These are phyloP conservation scores for Nysson spinosus DNA, from an alignment of 2,888 invertebrate species.

Conservation along the genomic window DNA sequence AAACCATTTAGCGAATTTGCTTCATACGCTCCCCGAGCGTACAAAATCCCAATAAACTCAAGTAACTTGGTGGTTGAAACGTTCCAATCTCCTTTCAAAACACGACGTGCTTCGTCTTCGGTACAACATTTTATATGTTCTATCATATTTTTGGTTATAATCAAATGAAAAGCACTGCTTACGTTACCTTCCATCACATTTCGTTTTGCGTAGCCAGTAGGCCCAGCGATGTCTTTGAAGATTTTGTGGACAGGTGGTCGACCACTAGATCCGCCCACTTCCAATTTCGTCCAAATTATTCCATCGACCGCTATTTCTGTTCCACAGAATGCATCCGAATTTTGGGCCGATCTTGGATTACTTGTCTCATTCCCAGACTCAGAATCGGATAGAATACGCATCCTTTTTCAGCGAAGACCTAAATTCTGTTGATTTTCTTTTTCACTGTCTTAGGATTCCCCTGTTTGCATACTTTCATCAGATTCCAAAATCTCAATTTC, in stretches of 20 bases:
- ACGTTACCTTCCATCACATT: slow-evolving; percentile 25
- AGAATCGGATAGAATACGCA: slow-evolving; percentile 22
- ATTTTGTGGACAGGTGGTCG: slow-evolving; percentile 7
- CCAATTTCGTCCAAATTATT: slow-evolving; percentile 14
- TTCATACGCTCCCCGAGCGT: slow-evolving; percentile 18
- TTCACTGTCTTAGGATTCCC: too few relatives aligned
- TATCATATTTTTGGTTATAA: slow-evolving; percentile 22
- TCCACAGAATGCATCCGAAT: too few relatives aligned
- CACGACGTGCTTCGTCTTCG: slow-evolving; percentile 25
- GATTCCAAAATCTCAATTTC: too few relatives aligned
- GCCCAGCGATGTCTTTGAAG: slow-evolving; percentile 15
- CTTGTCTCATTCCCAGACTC: slow-evolving; percentile 14
- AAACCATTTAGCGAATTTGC: slow-evolving; percentile 17
- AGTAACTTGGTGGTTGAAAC: slow-evolving; percentile 4
- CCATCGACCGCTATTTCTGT: slow-evolving; percentile 15
- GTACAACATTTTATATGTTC: slow-evolving; percentile 20
- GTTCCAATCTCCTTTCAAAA: slow-evolving; percentile 17
- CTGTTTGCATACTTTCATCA: too few relatives aligned
- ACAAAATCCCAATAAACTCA: slow-evolving; percentile 20
- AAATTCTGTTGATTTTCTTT: too few relatives aligned
- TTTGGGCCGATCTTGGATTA: too few relatives aligned
- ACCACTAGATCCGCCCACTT: slow-evolving; percentile 7
- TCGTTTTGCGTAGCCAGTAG: slow-evolving; percentile 15
- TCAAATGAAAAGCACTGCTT: slow-evolving; percentile 20
- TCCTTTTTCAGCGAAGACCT: too few relatives aligned